phyloP scores from a whole-genome alignment of 2,797 vertebrate genomes.

The Pangasius krempfi region DNA sequence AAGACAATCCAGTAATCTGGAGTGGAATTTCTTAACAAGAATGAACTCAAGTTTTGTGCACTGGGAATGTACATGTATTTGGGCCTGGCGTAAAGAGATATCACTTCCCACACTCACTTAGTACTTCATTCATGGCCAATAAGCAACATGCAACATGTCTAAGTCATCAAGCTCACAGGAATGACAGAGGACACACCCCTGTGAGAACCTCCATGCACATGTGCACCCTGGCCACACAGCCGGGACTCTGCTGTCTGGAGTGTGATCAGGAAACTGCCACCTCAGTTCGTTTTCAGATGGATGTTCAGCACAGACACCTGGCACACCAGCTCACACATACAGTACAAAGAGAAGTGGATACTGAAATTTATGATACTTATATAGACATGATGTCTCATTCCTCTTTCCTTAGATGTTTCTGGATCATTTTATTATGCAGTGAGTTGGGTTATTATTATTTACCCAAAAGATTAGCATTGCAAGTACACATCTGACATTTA shows the following conservation, averaged over 20 bases:
- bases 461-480: too few species aligned
- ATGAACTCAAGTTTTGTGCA: conserved; percentile 64
- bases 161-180: conserved; percentile 43
- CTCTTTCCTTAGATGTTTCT: background rate
- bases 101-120: conserved; percentile 39
- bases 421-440: too few species aligned
- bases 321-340: background rate
- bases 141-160: conserved; percentile 48
- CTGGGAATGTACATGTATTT: conserved; percentile 29
- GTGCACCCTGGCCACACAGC: conserved; percentile 53
- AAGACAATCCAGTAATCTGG: conserved; percentile 75
- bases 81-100: background rate
- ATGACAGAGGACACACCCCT: conserved; percentile 52
- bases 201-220: conserved; percentile 42
- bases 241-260: conserved; percentile 71
- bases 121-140: conserved; percentile 48
- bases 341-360: background rate
- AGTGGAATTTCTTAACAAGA: conserved; percentile 76
- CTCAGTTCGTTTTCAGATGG: conserved; percentile 58
- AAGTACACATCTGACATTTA: too few species aligned
- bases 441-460: too few species aligned
- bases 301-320: background rate
- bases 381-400: background rate
- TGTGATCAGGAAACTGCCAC: conserved; percentile 76
- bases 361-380: background rate